Conservation (phyloP, 2,797 vertebrate genomes). For the Cynodonichthys magdalenae region DNA sequence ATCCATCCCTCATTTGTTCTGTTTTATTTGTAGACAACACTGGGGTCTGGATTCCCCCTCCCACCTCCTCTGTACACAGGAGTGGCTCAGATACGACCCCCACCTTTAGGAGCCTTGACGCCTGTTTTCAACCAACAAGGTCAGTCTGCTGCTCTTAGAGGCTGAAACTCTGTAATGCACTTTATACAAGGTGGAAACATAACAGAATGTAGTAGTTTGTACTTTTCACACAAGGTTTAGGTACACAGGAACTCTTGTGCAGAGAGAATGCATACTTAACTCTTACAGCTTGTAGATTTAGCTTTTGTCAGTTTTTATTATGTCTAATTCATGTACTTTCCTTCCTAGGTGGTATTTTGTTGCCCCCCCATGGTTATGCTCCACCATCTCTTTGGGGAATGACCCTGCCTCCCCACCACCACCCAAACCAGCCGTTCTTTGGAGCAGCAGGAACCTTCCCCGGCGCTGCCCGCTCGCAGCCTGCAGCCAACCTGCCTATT, state of each 20-base stretch:
- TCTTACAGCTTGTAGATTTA: too few relatives aligned
- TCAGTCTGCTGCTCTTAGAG: constrained; percentile 52
- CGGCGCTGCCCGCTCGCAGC: constrained; percentile 73
- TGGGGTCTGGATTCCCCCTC: constrained; percentile 88
- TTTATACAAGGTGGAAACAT: too few relatives aligned
- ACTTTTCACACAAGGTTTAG: too few relatives aligned
- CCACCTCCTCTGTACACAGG: constrained; percentile 86
- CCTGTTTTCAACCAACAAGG: constrained; percentile 87
- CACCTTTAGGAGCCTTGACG: constrained; percentile 82
- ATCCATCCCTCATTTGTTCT: neutral
- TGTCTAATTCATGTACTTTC: neutral
- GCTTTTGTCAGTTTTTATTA: too few relatives aligned
- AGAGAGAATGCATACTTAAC: too few relatives aligned
- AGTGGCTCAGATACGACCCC: constrained; percentile 82
- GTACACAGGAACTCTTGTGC: too few relatives aligned
- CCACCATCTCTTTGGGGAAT: constrained; percentile 86
- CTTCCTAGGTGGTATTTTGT: constrained; percentile 75
- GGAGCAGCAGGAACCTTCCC: constrained; percentile 81
- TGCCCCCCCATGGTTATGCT: constrained; percentile 85
- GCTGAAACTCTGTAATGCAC: too few relatives aligned
- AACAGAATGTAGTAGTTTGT: too few relatives aligned
- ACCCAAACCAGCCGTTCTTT: constrained; percentile 84
- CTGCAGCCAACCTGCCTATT: constrained; percentile 73
- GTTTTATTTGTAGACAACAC: constrained; percentile 80
- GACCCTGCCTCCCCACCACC: constrained; percentile 76